These are phyloP conservation scores for Onychostoma macrolepis DNA, from an alignment of 2,113 vertebrate species.

Conservation along the genomic window DNA sequence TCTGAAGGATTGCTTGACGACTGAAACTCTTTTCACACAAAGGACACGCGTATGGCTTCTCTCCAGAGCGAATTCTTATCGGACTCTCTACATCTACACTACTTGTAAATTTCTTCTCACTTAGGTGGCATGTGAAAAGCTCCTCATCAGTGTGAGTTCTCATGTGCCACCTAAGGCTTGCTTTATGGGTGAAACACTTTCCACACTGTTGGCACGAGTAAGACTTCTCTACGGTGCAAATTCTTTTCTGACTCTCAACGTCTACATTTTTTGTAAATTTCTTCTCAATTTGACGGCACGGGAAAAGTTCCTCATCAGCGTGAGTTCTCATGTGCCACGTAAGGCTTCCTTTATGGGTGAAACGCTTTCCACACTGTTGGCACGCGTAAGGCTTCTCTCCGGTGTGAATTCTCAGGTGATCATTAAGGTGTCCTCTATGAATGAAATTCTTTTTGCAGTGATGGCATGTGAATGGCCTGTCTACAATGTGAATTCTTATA, in stretches of 20 bases:
- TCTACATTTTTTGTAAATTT: neutral
- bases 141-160: neutral
- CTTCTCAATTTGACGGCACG: neutral
- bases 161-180: neutral
- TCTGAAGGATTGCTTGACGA: neutral
- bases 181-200: neutral
- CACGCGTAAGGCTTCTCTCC: neutral
- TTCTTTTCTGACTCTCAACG: neutral
- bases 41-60: neutral
- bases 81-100: neutral
- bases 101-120: neutral
- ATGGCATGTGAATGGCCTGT: neutral
- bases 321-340: neutral
- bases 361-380: neutral
- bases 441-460: neutral
- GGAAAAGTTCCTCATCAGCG: neutral
- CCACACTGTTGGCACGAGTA: neutral
- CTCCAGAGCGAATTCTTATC: neutral
- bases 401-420: neutral
- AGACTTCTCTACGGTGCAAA: neutral
- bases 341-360: neutral
- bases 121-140: neutral
- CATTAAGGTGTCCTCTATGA: slow-evolving; percentile 6
- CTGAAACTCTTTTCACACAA: neutral
- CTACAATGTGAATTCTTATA: neutral